Base-by-base conservation (phyloP, 2,113 vertebrate species). In the Pedetes capensis region DNA sequence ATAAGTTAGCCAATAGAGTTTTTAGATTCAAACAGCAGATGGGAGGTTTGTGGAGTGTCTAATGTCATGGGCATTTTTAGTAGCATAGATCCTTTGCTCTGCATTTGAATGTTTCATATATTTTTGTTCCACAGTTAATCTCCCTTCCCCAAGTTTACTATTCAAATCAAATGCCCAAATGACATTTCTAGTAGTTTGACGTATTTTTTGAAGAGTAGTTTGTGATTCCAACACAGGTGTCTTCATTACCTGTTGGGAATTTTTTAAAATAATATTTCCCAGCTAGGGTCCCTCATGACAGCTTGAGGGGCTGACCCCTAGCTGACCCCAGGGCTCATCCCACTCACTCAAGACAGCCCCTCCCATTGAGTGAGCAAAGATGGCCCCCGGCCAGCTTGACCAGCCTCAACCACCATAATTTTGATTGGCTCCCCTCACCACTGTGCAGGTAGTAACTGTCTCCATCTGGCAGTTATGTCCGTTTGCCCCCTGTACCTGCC, bases 11-110 rank as follows among this genome's bases (percentile, higher is more conserved):
- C 91, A 93, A 55, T 96, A 98, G 95, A 89, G 75, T 83, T 91
- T 95, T 94, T 97, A 95, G 89, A 82, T 89, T 95, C 82, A 95
- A 96, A 96, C 79, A 95, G 90, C 80, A 89, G 90, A 95, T 49
- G 95, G 95, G 97, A 92, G 96, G 94, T 89, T 96, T 96, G 97
- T 97, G 97, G 96, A 97, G 97, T 97, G 93, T 96, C 96, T 94
- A 92, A 94, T 95, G 92, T 96, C 89, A 92, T 87, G 89, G 96
- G 93, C 14, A 59, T 96, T 97, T 97, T 98, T 97, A 97, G 97
- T 98, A 98, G 92, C 42, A 92, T 97, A 98, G 97, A 63, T 84
- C 76, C 98, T 98, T 95, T 95, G 90, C 91, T 96, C 95, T 97
- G 68, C 85, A 94, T 90, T 97, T 95, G 96, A 96, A 93, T 96